These are phyloP conservation scores for Zygothrica quintamaculata DNA, from an alignment of 2,888 invertebrate species.

Conservation along the genomic window DNA sequence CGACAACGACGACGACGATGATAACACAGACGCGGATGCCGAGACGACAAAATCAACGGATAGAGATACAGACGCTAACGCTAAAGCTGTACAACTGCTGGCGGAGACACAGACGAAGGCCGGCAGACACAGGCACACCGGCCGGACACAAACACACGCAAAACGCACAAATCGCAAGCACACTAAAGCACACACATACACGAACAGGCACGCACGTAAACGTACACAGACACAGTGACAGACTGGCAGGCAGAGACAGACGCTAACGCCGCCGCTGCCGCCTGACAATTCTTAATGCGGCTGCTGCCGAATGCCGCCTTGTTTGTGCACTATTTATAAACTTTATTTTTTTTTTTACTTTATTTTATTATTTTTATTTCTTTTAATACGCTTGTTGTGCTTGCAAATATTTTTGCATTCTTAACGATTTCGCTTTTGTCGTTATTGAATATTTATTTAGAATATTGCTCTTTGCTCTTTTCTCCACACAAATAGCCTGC, in stretches of 20 bases:
- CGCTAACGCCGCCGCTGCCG: constrained; percentile 40
- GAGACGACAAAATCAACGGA: constrained; percentile 44
- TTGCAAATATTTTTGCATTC: constrained; percentile 55
- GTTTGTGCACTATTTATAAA: constrained; percentile 79
- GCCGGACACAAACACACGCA: constrained; percentile 42
- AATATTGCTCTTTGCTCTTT: constrained; percentile 52
- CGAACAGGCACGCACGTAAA: constrained; percentile 21
- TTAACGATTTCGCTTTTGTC: constrained; percentile 52
- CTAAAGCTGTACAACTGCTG: constrained; percentile 16
- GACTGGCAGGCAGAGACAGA: constrained; percentile 34
- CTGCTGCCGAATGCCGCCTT: constrained; percentile 44
- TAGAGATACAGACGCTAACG: constrained; percentile 26
- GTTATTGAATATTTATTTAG: constrained; percentile 68
- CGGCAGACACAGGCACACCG: constrained; percentile 44
- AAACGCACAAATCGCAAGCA: constrained; percentile 21
- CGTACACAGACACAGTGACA: constrained; percentile 30
- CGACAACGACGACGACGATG: constrained; percentile 29
- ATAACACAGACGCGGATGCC: constrained; percentile 20
- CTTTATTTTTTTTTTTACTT: constrained; percentile 52
- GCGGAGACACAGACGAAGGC: constrained; percentile 42
- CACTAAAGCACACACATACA: constrained; percentile 17
- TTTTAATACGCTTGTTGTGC: constrained; percentile 51
- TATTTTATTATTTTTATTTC: no score
- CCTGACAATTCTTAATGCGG: constrained; percentile 72
- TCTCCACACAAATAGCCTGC: constrained; percentile 40